Evolutionary conservation across 1,140 invertebrate genomes (phyloP).

Genomic region (Ladona fulva): DNA sequence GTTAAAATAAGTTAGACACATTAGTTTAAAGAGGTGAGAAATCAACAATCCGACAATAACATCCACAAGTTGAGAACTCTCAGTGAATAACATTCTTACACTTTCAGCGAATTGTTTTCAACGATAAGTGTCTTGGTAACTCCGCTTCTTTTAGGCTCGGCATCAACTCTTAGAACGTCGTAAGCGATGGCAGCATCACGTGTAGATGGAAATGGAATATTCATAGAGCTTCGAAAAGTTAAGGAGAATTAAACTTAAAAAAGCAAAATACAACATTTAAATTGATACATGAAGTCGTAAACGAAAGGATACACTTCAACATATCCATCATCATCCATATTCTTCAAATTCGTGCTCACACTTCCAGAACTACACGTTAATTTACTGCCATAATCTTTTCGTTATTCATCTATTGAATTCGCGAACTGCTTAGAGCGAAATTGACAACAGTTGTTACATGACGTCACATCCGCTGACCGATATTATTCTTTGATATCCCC

Average conservation of each 20-base stretch:
- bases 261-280: not conserved
- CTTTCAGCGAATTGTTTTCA: slow-evolving; percentile 25
- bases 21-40: no score
- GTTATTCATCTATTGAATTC: not conserved
- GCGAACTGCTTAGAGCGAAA: not conserved
- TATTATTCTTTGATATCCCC: not conserved
- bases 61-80: no score
- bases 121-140: slow-evolving; percentile 52
- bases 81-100: no score
- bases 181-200: slow-evolving; percentile 60
- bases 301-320: not conserved
- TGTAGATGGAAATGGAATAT: slow-evolving; percentile 51
- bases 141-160: slow-evolving; percentile 59
- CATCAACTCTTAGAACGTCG: slow-evolving; percentile 63
- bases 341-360: no score
- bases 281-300: not conserved
- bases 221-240: slow-evolving; percentile 31
- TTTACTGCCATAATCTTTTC: not conserved
- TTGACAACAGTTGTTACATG: slow-evolving; percentile 6
- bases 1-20: no score
- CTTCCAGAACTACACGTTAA: not conserved
- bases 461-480: slow-evolving; percentile 6
- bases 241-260: not conserved
- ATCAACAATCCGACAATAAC: no score
- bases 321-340: not conserved